Evolutionary conservation across 2,113 vertebrate genomes (phyloP).

Genomic region (Lophotis ruficrista): DNA sequence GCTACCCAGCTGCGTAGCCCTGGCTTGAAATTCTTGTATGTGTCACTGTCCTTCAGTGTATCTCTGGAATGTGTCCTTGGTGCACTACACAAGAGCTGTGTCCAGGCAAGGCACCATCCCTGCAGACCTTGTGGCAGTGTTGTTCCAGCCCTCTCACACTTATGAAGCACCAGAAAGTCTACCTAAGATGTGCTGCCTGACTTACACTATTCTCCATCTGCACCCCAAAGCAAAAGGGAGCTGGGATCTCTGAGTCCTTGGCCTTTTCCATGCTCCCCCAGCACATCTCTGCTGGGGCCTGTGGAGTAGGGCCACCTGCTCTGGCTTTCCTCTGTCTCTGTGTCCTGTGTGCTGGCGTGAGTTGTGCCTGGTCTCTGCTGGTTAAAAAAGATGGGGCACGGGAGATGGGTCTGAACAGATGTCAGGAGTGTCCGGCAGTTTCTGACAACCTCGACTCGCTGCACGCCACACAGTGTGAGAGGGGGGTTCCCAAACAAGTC

Average conservation of each 20-base stretch:
- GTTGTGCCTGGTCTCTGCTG: fast-evolving
- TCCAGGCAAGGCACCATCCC: not conserved
- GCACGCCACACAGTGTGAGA: not conserved
- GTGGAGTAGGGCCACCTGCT: not conserved
- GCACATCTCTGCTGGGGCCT: not conserved
- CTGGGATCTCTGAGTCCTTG: not conserved
- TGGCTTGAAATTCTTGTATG: not conserved
- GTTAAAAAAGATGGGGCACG: not conserved
- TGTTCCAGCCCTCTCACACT: not conserved
- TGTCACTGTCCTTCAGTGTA: not conserved
- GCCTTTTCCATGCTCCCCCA: not conserved
- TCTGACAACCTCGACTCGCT: not conserved
- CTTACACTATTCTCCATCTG: not conserved
- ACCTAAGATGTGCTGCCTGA: not conserved
- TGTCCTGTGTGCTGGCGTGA: not conserved
- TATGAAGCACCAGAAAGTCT: not conserved
- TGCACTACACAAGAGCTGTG: not conserved
- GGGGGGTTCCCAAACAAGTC: not conserved
- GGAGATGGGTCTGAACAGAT: fast-evolving
- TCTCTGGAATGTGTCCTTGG: not conserved
- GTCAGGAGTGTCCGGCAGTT: not conserved
- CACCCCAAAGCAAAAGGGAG: not conserved
- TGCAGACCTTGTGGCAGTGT: not conserved
- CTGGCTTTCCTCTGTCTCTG: not conserved
- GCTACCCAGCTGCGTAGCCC: not conserved